Percentiles rank a stretch among this genome's conserved stretches.
Evolutionary conservation across 1,140 invertebrate species (phyloP).

Genomic region (Macrotrachela quadricornifera): DNA sequence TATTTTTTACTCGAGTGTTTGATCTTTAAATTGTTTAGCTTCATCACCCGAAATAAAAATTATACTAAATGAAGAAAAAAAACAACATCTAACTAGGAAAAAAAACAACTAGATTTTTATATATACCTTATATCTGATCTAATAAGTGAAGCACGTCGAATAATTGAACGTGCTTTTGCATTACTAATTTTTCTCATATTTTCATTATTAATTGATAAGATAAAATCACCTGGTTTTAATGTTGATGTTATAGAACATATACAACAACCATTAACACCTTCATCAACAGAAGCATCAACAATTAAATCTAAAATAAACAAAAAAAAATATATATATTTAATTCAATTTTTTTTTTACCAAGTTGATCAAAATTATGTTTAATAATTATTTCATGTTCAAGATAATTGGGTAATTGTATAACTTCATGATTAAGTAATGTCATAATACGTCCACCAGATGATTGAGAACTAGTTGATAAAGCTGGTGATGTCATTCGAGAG

Average conservation of each 20-base stretch:
- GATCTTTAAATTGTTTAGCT: too few relatives aligned
- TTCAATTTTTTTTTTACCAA: constrained; percentile 34
- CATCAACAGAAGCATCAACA: constrained; percentile 36
- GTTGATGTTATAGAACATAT: constrained; percentile 38
- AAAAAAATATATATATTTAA: too few relatives aligned
- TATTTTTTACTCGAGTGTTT: too few relatives aligned
- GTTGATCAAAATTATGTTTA: constrained; percentile 35
- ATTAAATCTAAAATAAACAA: not conserved
- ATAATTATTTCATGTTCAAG: constrained; percentile 40
- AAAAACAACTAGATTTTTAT: not conserved
- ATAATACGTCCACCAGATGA: too few relatives aligned
- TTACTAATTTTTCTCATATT: constrained; percentile 39
- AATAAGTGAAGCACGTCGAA: constrained; percentile 39
- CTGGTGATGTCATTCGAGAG: too few relatives aligned
- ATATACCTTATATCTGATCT: constrained; percentile 33
- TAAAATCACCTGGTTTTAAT: constrained; percentile 33
- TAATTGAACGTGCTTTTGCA: constrained; percentile 41
- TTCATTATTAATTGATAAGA: constrained; percentile 42
- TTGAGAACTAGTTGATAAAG: too few relatives aligned
- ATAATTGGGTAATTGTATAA: constrained; percentile 33
- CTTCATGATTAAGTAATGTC: constrained; percentile 15
- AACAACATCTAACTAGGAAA: too few relatives aligned
- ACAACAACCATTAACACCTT: constrained; percentile 42
- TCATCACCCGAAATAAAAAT: too few relatives aligned
- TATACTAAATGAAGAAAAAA: too few relatives aligned